Percentiles rank a stretch among this genome's conserved stretches.
Evolutionary conservation across 35 echinoderm and acorn worm genomes (phyloP).

Genomic region (Amphiura filiformis): DNA sequence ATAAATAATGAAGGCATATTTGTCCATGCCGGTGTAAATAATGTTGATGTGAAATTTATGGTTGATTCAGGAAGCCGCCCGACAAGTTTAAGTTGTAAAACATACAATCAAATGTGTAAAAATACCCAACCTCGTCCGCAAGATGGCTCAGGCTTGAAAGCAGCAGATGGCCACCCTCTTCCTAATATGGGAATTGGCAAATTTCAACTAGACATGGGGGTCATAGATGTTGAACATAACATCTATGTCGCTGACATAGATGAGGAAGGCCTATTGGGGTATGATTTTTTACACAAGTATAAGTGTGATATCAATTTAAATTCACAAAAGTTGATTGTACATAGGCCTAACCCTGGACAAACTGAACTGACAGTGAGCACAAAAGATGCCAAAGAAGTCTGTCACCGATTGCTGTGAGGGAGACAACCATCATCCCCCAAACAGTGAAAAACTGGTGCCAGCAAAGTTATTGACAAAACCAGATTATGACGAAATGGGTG

Average conservation of each 20-base stretch:
- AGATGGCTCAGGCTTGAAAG: slow-evolving; percentile 12
- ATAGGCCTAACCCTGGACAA: not conserved
- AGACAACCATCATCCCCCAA: not conserved
- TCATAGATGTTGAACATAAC: not conserved
- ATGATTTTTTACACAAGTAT: slow-evolving; percentile 14
- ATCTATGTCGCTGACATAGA: slow-evolving; percentile 25
- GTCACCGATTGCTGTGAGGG: not conserved
- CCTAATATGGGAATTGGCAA: slow-evolving; percentile 5
- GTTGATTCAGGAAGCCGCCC: slow-evolving; percentile 13
- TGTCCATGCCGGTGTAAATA: not conserved
- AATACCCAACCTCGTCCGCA: not conserved
- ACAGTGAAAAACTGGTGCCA: not conserved
- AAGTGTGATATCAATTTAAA: slow-evolving; percentile 3
- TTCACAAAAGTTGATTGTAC: not conserved
- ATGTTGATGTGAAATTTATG: slow-evolving; percentile 8
- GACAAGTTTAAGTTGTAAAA: not conserved
- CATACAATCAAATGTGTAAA: not conserved
- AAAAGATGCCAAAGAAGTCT: not conserved
- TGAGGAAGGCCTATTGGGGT: slow-evolving; percentile 1
- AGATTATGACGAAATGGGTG: not conserved
- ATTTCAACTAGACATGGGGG: not conserved
- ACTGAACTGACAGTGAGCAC: not conserved
- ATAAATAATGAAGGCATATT: not conserved
- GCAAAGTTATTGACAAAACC: not conserved
- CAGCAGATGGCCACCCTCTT: slow-evolving; percentile 5